Evolutionary conservation across 2,888 invertebrate species (phyloP).

Genomic region (Sipha maydis): DNA sequence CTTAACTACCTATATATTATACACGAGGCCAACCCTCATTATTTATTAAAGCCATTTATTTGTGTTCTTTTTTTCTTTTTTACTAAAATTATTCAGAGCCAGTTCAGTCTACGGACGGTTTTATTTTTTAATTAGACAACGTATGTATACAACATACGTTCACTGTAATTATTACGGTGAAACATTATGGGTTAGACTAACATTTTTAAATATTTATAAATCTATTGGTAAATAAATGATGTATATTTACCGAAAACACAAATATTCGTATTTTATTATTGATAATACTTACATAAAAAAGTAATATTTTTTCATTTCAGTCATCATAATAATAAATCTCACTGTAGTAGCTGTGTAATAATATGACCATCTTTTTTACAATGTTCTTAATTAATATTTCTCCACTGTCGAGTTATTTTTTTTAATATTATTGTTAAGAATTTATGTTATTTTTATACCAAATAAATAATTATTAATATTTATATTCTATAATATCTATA

Average conservation of each 20-base stretch:
- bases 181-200: neutral
- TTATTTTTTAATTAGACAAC: constrained; percentile 33
- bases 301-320: neutral
- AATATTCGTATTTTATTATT: constrained; percentile 10
- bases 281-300: neutral
- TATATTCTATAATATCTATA: neutral
- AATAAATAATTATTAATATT: neutral
- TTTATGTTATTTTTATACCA: neutral
- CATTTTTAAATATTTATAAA: neutral
- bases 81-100: neutral
- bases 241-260: neutral
- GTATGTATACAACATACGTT: neutral
- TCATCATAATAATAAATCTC: neutral
- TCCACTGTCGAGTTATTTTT: neutral
- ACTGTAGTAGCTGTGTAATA: neutral
- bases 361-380: neutral
- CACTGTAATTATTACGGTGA: constrained; percentile 1
- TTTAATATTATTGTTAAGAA: neutral
- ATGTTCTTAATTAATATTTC: neutral
- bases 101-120: neutral
- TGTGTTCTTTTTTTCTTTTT: constrained; percentile 1
- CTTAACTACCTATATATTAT: neutral
- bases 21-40: constrained; percentile 32
- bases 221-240: neutral
- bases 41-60: constrained; percentile 51